A percentile compares a stretch with the other conserved stretches of the same genome.
phyloP scores from a whole-genome alignment of 2,113 vertebrate species.

The Macrotis lagotis region DNA sequence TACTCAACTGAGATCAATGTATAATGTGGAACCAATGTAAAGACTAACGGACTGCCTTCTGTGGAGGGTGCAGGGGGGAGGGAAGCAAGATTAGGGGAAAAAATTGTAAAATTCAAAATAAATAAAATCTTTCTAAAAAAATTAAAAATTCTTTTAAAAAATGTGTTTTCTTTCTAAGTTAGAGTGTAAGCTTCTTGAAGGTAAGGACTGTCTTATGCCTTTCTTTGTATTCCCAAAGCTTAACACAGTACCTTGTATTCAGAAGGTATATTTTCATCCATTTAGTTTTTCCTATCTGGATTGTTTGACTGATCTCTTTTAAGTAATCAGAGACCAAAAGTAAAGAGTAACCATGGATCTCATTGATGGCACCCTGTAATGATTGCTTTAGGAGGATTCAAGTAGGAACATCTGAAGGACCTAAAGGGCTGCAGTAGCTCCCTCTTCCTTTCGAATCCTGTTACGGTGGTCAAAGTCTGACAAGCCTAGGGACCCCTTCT shows the following conservation, averaged over 20 bases:
- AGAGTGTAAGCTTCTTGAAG: not conserved
- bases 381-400: no score
- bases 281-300: not conserved
- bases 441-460: not conserved
- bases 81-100: no score
- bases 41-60: no score
- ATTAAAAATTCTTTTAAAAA: no score
- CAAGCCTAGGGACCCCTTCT: not conserved
- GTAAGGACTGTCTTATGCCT: not conserved
- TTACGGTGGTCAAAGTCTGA: not conserved
- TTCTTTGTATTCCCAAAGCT: not conserved
- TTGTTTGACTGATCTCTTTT: not conserved
- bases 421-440: not conserved
- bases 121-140: no score
- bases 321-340: not conserved
- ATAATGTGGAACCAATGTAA: no score
- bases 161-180: not conserved
- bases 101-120: no score
- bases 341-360: not conserved
- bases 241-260: not conserved
- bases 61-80: no score
- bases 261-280: not conserved
- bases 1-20: no score
- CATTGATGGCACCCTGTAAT: not conserved
- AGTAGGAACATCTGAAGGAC: not conserved